Conservation (phyloP, 2,888 invertebrate genomes). For the Mallateleia sp. region DNA sequence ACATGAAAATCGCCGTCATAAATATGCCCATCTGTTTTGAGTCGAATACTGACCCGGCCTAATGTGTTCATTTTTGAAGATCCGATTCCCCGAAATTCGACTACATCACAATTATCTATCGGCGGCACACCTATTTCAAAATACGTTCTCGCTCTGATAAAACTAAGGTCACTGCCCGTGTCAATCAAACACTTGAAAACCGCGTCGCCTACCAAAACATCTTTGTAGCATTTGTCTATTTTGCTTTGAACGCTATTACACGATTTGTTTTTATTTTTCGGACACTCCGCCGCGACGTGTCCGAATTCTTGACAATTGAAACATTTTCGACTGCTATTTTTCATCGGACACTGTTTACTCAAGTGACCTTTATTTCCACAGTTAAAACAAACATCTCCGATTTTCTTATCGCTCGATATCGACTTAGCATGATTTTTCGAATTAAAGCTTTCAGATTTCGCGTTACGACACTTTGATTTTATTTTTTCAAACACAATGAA, state of each 20-base stretch:
- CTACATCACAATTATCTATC: too few species aligned
- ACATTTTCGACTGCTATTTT: conserved; percentile 24
- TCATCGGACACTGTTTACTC: conserved; percentile 16
- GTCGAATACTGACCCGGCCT: conserved; percentile 4
- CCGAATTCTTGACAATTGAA: conserved; percentile 35
- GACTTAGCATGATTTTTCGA: not conserved
- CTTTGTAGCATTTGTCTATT: conserved; percentile 38
- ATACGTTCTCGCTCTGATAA: conserved; percentile 39
- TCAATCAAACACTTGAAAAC: conserved; percentile 52
- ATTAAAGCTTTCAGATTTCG: not conserved
- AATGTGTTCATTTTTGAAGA: conserved; percentile 12
- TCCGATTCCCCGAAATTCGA: conserved; percentile 48
- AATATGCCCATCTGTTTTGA: conserved; percentile 48
- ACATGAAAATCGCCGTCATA: conserved; percentile 55
- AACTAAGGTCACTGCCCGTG: conserved; percentile 58
- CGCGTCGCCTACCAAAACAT: conserved; percentile 39
- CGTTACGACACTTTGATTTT: not conserved
- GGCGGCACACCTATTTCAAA: conserved; percentile 49
- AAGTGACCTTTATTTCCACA: conserved; percentile 26
- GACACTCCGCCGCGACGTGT: conserved; percentile 19
- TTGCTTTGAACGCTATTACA: not conserved
- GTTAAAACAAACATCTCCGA: conserved; percentile 32
- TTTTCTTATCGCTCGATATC: not conserved
- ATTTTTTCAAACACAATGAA: conserved; percentile 69
- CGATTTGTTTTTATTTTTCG: not conserved